Evolutionary conservation across 2,888 invertebrate genomes (phyloP).

Genomic region (Ethmia dodecea): DNA sequence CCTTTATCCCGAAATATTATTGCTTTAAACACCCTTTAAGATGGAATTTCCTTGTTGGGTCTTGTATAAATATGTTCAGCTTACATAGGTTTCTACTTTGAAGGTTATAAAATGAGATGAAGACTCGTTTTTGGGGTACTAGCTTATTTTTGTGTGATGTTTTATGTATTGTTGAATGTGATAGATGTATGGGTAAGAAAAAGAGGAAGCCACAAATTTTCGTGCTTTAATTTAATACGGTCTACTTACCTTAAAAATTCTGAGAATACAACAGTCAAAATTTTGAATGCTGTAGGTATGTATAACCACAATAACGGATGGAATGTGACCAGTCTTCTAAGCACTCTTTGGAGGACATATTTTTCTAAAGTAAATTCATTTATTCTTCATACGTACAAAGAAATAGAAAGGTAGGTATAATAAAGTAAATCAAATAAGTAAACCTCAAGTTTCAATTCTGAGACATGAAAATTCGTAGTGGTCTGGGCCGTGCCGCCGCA

Average conservation of each 20-base stretch:
- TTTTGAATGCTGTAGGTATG: not conserved
- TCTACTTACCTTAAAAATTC: no score
- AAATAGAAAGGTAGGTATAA: not conserved
- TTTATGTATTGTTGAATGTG: not conserved
- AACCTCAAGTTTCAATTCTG: not conserved
- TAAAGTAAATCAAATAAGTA: no score
- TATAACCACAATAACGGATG: not conserved
- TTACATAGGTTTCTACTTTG: not conserved
- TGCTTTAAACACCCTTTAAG: slow-evolving; percentile 34
- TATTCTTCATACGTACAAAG: not conserved
- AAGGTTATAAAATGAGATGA: not conserved
- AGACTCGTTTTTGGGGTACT: not conserved
- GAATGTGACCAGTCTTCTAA: not conserved
- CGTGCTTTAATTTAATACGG: no score
- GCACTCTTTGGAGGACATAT: not conserved
- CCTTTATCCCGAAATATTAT: slow-evolving; percentile 40
- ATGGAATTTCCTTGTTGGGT: slow-evolving; percentile 26
- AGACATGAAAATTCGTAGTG: not conserved
- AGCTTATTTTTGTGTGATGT: not conserved
- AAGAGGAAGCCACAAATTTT: no score
- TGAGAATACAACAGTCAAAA: no score
- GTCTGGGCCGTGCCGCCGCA: slow-evolving; percentile 14
- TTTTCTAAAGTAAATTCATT: not conserved
- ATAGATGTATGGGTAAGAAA: not conserved
- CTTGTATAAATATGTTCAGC: not conserved